A percentile compares a stretch with the other conserved stretches of the same genome.
Evolutionary conservation across 2,888 invertebrate genomes (phyloP).

Genomic region (Pterostichus niger): DNA sequence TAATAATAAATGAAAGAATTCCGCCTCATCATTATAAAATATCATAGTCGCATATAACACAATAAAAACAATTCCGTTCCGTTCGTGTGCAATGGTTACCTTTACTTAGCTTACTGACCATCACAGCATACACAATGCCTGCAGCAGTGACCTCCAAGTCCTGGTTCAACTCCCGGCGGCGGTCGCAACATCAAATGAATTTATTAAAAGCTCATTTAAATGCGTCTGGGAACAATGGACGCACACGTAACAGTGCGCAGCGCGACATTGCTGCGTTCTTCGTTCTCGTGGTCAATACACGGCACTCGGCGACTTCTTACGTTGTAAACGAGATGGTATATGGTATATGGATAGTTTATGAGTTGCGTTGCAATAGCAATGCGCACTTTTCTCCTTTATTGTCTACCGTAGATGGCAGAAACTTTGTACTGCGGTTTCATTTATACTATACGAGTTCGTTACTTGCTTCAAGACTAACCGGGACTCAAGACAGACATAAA

Average conservation of each 20-base stretch:
- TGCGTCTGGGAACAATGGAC: slow-evolving; percentile 69
- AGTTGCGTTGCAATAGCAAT: slow-evolving; percentile 24
- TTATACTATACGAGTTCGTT: neutral
- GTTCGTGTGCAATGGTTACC: too few relatives aligned
- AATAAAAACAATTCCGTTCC: too few relatives aligned
- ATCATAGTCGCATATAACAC: too few relatives aligned
- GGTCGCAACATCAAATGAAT: slow-evolving; percentile 69
- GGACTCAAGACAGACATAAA: too few relatives aligned
- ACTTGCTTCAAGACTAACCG: too few relatives aligned
- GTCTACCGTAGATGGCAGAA: slow-evolving; percentile 51
- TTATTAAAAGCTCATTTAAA: slow-evolving; percentile 70
- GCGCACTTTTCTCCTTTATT: slow-evolving; percentile 48
- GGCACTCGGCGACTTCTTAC: slow-evolving; percentile 34
- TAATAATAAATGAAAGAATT: too few relatives aligned
- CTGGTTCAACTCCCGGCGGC: slow-evolving; percentile 66
- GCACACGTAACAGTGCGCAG: slow-evolving; percentile 42
- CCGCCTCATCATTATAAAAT: too few relatives aligned
- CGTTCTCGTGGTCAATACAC: neutral
- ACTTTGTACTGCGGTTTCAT: slow-evolving; percentile 9
- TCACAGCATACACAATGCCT: neutral
- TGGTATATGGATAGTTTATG: slow-evolving; percentile 56
- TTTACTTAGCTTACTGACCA: too few relatives aligned
- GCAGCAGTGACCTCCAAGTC: slow-evolving; percentile 36
- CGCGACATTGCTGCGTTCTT: slow-evolving; percentile 23
- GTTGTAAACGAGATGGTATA: slow-evolving; percentile 40